Conservation (phyloP, 2,797 vertebrate genomes). For the Momotus momota region DNA sequence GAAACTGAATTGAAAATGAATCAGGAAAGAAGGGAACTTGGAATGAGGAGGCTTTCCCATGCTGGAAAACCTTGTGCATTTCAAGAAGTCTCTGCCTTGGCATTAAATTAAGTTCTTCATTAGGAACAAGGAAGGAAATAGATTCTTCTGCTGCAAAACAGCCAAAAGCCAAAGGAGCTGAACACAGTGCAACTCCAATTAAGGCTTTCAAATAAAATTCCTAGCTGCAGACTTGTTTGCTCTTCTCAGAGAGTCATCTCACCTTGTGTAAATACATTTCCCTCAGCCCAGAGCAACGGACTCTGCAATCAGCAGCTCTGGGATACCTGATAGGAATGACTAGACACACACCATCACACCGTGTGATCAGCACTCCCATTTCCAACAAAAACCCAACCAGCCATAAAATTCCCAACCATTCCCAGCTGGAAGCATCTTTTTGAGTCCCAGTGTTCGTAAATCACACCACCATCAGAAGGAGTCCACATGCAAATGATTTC, state of each 20-base stretch:
- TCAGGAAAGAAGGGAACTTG: neutral
- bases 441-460: slow-evolving; percentile 13
- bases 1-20: neutral
- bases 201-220: neutral
- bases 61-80: neutral
- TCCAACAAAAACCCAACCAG: slow-evolving; percentile 3
- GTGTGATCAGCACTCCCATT: neutral
- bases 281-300: neutral
- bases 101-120: neutral
- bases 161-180: neutral
- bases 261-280: neutral
- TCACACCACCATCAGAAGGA: neutral
- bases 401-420: slow-evolving; percentile 38
- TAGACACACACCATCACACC: neutral
- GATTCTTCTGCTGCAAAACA: neutral
- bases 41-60: neutral
- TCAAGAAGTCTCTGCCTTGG: neutral
- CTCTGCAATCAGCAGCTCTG: neutral
- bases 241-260: neutral
- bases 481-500: neutral
- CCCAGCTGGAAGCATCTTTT: slow-evolving; percentile 29
- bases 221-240: neutral
- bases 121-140: slow-evolving; percentile 10
- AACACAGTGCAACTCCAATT: neutral
- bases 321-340: neutral